phyloP scores from a whole-genome alignment of 2,888 invertebrate species.

The Heliconius erato region DNA sequence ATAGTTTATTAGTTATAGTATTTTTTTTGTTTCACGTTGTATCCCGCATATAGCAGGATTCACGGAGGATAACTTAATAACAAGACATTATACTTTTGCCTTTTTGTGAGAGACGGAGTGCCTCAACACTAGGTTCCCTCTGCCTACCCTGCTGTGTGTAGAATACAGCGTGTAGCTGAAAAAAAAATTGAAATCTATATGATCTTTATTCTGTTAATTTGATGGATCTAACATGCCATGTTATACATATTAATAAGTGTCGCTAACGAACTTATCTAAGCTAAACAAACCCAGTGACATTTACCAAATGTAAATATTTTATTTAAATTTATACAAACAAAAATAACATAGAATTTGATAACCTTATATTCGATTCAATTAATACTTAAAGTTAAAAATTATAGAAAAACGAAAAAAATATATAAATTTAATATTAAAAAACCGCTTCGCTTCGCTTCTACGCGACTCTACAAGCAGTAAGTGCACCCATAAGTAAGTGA shows the following conservation, averaged over 20 bases:
- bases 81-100: no score
- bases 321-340: not conserved
- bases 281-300: not conserved
- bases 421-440: not conserved
- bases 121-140: no score
- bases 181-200: not conserved
- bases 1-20: no score
- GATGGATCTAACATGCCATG: not conserved
- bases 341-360: not conserved
- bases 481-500: conserved; percentile 33
- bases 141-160: no score
- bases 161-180: no score
- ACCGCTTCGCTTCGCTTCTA: not conserved
- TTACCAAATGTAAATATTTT: not conserved
- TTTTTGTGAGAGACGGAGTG: no score
- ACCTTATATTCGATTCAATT: not conserved
- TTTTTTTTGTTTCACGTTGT: not conserved
- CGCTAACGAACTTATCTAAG: not conserved
- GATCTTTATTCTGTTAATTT: not conserved
- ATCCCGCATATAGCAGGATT: not conserved
- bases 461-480: not conserved
- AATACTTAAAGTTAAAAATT: no score
- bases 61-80: not conserved
- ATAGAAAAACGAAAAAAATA: not conserved
- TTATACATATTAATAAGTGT: not conserved